Conservation (phyloP, 2,888 invertebrate genomes). For the Dryococelus australis region DNA sequence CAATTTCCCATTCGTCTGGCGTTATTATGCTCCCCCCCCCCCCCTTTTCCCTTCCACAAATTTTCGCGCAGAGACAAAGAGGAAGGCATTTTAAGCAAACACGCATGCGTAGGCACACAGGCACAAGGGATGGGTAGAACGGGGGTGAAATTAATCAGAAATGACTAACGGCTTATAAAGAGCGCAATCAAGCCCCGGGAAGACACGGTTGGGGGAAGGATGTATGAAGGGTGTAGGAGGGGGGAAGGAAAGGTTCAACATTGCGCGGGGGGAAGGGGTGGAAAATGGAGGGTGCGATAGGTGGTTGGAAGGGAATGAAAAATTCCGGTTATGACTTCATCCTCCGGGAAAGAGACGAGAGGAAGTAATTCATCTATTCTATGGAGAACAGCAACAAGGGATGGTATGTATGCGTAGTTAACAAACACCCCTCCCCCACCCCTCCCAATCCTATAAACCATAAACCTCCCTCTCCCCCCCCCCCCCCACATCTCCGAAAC, state of each 20-base stretch:
- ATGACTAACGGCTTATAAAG: slow-evolving; percentile 19
- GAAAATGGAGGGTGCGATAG: neutral
- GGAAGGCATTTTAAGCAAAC: no score
- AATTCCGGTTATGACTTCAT: neutral
- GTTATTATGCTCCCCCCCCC: neutral
- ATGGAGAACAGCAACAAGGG: neutral
- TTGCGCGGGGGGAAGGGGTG: neutral
- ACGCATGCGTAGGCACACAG: no score
- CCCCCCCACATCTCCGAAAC: neutral
- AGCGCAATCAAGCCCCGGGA: neutral
- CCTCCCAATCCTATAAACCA: neutral
- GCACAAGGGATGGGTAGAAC: neutral
- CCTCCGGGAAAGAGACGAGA: neutral
- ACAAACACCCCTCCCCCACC: neutral
- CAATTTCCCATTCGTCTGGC: neutral
- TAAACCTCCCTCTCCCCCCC: neutral
- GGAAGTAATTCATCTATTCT: slow-evolving; percentile 2
- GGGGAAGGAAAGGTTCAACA: neutral
- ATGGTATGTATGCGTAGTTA: slow-evolving; percentile 3
- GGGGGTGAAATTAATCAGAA: slow-evolving; percentile 5
- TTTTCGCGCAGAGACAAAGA: no score
- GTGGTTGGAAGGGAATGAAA: slow-evolving; percentile 6
- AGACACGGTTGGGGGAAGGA: neutral
- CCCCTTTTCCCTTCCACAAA: no score
- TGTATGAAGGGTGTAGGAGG: neutral